phyloP scores from a whole-genome alignment of 2,113 vertebrate species.

The Benitochromis conjunctus region DNA sequence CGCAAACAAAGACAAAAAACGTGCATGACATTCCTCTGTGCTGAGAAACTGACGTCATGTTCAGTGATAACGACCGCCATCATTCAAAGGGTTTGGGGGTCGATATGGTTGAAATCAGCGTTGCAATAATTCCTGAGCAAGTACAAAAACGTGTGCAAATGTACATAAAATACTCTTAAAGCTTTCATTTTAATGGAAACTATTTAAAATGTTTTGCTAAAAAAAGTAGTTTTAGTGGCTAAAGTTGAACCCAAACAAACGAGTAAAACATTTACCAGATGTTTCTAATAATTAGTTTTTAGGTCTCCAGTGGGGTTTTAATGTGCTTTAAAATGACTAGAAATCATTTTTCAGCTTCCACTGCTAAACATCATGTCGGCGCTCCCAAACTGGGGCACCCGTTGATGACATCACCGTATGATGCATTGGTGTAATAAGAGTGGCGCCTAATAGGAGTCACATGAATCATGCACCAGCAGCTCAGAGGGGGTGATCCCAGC shows the following conservation, averaged over 20 bases:
- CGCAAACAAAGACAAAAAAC: not conserved
- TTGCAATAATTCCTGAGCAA: not conserved
- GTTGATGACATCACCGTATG: constrained; percentile 28
- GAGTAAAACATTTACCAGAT: not conserved
- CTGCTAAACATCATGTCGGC: not conserved
- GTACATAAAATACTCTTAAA: not conserved
- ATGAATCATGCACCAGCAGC: constrained; percentile 29
- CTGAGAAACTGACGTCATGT: not conserved
- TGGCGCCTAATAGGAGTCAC: constrained; percentile 15
- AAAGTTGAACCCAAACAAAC: not conserved
- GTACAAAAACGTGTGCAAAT: not conserved
- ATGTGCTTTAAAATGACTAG: not conserved
- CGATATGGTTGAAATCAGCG: not conserved
- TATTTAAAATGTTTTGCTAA: not conserved
- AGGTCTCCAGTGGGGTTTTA: not conserved
- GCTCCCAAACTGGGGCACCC: constrained; percentile 1
- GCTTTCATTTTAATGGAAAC: not conserved
- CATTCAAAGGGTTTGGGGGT: not conserved
- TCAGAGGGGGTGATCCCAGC: not conserved
- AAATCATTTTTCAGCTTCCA: not conserved
- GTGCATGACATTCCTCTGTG: not conserved
- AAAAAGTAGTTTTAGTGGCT: not conserved
- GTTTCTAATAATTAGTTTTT: not conserved
- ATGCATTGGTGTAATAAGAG: constrained; percentile 16
- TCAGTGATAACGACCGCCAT: not conserved